Percentiles rank a stretch among this genome's conserved stretches.
phyloP scores from a whole-genome alignment of 2,888 invertebrate species.

The Polydrusus cervinus region DNA sequence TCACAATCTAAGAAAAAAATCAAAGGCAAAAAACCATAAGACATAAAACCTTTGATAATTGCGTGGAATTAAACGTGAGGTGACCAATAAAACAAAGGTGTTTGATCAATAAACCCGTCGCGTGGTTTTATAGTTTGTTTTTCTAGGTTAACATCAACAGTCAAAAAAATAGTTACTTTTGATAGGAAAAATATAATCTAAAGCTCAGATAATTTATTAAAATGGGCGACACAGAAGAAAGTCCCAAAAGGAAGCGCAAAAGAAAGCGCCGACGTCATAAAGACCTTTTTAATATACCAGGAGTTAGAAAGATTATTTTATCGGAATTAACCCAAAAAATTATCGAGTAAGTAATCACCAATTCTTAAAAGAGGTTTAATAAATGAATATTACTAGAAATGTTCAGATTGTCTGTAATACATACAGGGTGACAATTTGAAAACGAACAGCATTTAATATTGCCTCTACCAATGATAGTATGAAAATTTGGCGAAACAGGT shows the following conservation, averaged over 20 bases:
- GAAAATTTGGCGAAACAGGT: too few species aligned
- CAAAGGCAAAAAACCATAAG: too few species aligned
- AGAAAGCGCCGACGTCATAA: constrained; percentile 54
- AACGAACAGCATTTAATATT: too few species aligned
- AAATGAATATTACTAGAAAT: too few species aligned
- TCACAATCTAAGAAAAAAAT: too few species aligned
- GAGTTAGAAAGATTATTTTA: constrained; percentile 74
- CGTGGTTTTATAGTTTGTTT: too few species aligned
- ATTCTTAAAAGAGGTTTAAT: too few species aligned
- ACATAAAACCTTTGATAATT: too few species aligned
- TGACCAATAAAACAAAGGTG: background rate
- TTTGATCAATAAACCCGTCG: constrained; percentile 10
- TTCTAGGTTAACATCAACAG: constrained; percentile 17
- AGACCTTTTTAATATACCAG: constrained; percentile 73
- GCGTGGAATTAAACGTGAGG: too few species aligned
- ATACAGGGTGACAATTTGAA: too few species aligned
- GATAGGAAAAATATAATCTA: background rate
- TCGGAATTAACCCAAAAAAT: constrained; percentile 76
- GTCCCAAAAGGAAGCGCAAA: constrained; percentile 40
- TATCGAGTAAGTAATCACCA: constrained; percentile 71
- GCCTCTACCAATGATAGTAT: too few species aligned
- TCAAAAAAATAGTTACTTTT: constrained; percentile 2
- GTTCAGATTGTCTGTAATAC: too few species aligned
- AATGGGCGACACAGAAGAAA: constrained; percentile 7
- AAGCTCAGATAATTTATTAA: background rate